These are phyloP conservation scores for Rhyacophila brunnea DNA, from an alignment of 1,140 invertebrate genomes.

Conservation along the genomic window DNA sequence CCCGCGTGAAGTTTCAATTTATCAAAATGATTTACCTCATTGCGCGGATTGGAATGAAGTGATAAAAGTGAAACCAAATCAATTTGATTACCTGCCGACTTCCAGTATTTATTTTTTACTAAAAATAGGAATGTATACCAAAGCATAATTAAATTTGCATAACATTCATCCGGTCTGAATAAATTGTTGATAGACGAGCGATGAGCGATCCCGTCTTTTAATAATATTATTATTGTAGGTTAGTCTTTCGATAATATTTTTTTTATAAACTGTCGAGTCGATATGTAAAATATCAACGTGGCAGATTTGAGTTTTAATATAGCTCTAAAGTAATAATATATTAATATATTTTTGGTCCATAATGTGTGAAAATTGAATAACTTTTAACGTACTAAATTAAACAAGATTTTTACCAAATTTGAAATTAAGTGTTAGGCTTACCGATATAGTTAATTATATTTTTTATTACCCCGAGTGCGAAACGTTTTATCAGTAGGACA, in stretches of 20 bases:
- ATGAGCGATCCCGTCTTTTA: not conserved
- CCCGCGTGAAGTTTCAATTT: no score
- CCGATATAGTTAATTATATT: slow-evolving; percentile 32
- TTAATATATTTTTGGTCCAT: slow-evolving; percentile 29
- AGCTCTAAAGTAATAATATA: slow-evolving; percentile 7
- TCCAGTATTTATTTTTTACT: slow-evolving; percentile 26
- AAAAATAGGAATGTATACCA: slow-evolving; percentile 16
- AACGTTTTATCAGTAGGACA: not conserved
- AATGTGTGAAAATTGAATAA: slow-evolving; percentile 19
- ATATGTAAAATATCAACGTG: not conserved
- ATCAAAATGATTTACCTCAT: not conserved
- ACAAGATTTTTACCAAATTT: slow-evolving; percentile 33
- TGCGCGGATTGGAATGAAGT: not conserved
- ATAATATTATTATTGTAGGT: not conserved
- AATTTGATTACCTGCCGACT: slow-evolving; percentile 17
- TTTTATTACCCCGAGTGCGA: slow-evolving; percentile 21
- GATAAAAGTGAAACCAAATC: slow-evolving; percentile 13
- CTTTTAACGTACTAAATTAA: slow-evolving; percentile 15
- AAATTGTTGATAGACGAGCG: not conserved
- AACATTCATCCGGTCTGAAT: not conserved
- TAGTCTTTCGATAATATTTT: not conserved
- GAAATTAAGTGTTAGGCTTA: slow-evolving; percentile 31
- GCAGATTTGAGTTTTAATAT: not conserved
- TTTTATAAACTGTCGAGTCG: slow-evolving; percentile 4
- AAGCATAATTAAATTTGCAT: slow-evolving; percentile 4